Conservation (phyloP, 2,888 invertebrate genomes). For the Hyles lineata region DNA sequence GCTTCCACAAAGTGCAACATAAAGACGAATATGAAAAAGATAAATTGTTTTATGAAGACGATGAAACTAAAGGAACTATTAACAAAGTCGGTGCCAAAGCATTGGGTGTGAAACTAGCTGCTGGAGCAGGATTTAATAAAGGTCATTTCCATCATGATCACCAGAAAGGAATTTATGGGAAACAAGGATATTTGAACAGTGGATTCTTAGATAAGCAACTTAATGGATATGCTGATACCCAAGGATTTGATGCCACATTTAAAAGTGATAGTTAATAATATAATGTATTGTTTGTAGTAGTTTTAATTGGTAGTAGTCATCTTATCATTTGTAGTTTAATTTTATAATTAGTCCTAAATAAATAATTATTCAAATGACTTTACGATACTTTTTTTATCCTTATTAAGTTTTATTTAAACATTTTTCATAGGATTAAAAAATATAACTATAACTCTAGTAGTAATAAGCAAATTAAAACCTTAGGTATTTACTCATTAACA, state of each 20-base stretch:
- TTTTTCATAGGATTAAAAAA: too few species aligned
- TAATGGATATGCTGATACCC: conserved; percentile 75
- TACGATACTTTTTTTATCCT: too few species aligned
- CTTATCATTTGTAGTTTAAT: not conserved
- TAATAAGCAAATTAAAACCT: too few species aligned
- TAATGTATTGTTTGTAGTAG: not conserved
- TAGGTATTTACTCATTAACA: too few species aligned
- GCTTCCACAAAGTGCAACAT: conserved; percentile 84
- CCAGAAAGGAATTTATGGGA: conserved; percentile 74
- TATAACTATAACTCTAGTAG: too few species aligned
- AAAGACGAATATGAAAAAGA: conserved; percentile 87
- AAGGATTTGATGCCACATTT: conserved; percentile 72
- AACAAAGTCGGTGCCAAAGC: conserved; percentile 80
- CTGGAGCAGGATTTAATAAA: conserved; percentile 73
- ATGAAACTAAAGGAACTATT: conserved; percentile 79
- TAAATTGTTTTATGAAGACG: conserved; percentile 84
- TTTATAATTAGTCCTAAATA: too few species aligned
- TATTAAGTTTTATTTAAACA: too few species aligned
- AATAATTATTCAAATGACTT: too few species aligned
- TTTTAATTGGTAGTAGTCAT: not conserved
- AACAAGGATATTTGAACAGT: conserved; percentile 78
- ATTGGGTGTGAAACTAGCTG: conserved; percentile 69
- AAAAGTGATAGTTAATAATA: conserved; percentile 46
- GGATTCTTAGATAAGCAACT: conserved; percentile 80
- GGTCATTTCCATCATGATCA: conserved; percentile 70